Base-by-base conservation (phyloP, 1,140 invertebrate genomes). In the Lucilia sericata region DNA sequence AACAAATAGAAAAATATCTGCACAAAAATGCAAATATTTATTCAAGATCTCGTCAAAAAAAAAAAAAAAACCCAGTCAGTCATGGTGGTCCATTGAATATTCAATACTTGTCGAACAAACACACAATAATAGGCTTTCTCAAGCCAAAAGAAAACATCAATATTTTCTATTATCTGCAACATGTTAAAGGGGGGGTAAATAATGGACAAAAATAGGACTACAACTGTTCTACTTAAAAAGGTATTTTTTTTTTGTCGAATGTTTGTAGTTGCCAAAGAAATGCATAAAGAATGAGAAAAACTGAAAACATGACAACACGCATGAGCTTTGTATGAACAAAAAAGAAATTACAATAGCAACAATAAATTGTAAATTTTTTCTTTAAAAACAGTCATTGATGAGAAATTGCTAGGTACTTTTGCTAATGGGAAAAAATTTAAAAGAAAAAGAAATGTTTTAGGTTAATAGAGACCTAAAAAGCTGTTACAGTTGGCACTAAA, bases 41-140 rank as follows among this genome's bases (percentile, higher is more conserved):
- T 70, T 70, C 5, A 70, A 70, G 21, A 70, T 55, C 51, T 25
- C 65, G n/a, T 8, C n/a, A 70, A 70, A n/a, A n/a, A n/a, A n/a
- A n/a, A n/a, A n/a, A n/a, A n/a, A n/a, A n/a, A n/a, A 25, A 70
- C 2, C 65, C 5, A 9, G 65, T 10, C 42, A 42, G 42, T 5
- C 65, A 65, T 70, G 65, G 65, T 70, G 65, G 65, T 70, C 65
- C 19, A 70, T 70, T 70, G 65, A 70, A 70, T 70, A 21, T 70
- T 21, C 65, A 70, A 70, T 21, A 70, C 65, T 70, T 70, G 5
- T 70, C n/a, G 19, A 70, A 19, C 17, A 19, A 21, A 70, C n/a
- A 70, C 65, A 70, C 9, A 70, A 21, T 9, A 21, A 42, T 42
- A 42, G 7, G 10, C 0, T 10, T 42, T 42, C 42, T 42, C 42